Percentiles rank a stretch among this genome's conserved stretches.
Evolutionary conservation across 2,888 invertebrate genomes (phyloP).

Genomic region (Neoscelio sp.): DNA sequence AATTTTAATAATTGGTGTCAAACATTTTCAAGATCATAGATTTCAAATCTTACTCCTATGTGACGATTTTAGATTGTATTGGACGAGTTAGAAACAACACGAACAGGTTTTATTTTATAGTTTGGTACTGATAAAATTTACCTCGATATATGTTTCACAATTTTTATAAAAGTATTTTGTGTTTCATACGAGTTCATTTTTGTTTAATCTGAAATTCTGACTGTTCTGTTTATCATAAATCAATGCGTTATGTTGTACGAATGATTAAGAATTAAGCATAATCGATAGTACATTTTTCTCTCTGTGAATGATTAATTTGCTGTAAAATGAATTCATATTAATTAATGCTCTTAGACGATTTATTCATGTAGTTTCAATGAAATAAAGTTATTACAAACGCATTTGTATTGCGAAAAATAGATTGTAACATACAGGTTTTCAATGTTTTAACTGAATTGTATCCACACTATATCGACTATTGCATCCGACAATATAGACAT

Average conservation of each 20-base stretch:
- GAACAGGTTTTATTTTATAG: too few relatives aligned
- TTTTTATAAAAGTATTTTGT: too few relatives aligned
- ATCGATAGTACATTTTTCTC: background rate
- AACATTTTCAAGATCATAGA: too few relatives aligned
- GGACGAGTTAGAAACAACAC: too few relatives aligned
- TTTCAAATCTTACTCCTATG: too few relatives aligned
- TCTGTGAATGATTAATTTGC: background rate
- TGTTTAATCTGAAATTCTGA: too few relatives aligned
- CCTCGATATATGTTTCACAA: too few relatives aligned
- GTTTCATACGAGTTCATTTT: too few relatives aligned
- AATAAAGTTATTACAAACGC: conserved; percentile 24
- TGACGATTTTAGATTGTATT: too few relatives aligned
- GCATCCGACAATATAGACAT: background rate
- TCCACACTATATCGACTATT: conserved; percentile 8
- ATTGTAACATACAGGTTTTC: conserved; percentile 19
- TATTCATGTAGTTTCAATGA: conserved; percentile 7
- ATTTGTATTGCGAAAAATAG: conserved; percentile 16
- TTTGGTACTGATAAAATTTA: too few relatives aligned
- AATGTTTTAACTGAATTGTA: conserved; percentile 14
- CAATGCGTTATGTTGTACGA: background rate
- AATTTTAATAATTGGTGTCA: too few relatives aligned
- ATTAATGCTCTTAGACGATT: conserved; percentile 7
- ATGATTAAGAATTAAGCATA: background rate
- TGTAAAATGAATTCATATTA: conserved; percentile 3
- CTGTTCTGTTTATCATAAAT: too few relatives aligned